Percentiles rank a stretch among this genome's conserved stretches.
phyloP scores from a whole-genome alignment of 2,888 invertebrate species.

The Galerucella nymphaeae region DNA sequence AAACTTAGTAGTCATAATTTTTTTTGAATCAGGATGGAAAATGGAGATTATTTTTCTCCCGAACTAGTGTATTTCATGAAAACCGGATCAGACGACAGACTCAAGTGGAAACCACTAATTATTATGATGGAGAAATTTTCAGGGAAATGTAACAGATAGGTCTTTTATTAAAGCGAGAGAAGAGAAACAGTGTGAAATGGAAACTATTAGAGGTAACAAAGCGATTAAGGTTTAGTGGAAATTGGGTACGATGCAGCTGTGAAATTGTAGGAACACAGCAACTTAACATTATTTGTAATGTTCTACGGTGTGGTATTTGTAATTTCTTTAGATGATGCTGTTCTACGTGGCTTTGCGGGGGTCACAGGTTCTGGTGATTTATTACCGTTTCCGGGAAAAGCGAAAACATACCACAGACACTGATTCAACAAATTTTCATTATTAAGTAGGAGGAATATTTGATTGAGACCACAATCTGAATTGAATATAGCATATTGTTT shows the following conservation, averaged over 20 bases:
- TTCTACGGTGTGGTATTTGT: slow-evolving; percentile 21
- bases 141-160: slow-evolving; percentile 32
- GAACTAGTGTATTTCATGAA: neutral
- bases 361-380: neutral
- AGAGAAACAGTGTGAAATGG: slow-evolving; percentile 14
- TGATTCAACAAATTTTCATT: too few relatives aligned
- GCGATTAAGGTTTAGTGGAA: slow-evolving; percentile 17
- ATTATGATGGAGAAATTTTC: slow-evolving; percentile 32
- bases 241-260: slow-evolving; percentile 31
- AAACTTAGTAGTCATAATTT: too few relatives aligned
- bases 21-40: too few relatives aligned
- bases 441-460: too few relatives aligned
- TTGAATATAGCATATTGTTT: too few relatives aligned
- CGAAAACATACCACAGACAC: neutral
- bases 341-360: neutral
- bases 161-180: slow-evolving; percentile 35
- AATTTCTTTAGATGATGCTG: slow-evolving; percentile 7
- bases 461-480: too few relatives aligned
- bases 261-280: slow-evolving; percentile 30
- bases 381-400: neutral
- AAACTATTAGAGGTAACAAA: slow-evolving; percentile 34
- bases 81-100: neutral
- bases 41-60: neutral
- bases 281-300: slow-evolving; percentile 31
- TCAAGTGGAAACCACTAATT: slow-evolving; percentile 29